Evolutionary conservation across 2,888 invertebrate genomes (phyloP).

Genomic region (Taphrorychus bicolor): DNA sequence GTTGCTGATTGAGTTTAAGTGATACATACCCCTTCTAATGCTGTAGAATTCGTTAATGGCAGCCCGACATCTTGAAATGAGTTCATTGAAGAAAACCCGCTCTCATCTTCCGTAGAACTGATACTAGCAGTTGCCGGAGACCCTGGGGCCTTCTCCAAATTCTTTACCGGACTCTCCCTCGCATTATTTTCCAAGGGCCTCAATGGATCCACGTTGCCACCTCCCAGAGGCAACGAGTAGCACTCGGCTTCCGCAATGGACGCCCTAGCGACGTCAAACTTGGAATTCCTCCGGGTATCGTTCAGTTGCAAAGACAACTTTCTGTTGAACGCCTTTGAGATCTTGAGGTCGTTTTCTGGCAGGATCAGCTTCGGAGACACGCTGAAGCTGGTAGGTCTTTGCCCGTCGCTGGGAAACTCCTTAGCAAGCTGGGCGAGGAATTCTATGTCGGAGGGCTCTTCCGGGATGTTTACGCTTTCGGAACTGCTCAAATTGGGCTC

Average conservation of each 20-base stretch:
- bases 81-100: constrained; percentile 85
- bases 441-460: constrained; percentile 49
- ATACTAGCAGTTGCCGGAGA: constrained; percentile 52
- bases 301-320: constrained; percentile 55
- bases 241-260: constrained; percentile 48
- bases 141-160: constrained; percentile 18
- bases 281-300: constrained; percentile 43
- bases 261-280: constrained; percentile 44
- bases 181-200: not conserved
- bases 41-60: constrained; percentile 61
- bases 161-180: constrained; percentile 5
- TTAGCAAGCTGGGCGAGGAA: constrained; percentile 57
- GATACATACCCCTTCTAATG: constrained; percentile 45
- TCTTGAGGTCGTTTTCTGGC: constrained; percentile 50
- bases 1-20: too few species aligned
- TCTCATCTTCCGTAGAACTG: constrained; percentile 74
- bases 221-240: constrained; percentile 37
- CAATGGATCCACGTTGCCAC: constrained; percentile 4
- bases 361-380: constrained; percentile 53
- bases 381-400: constrained; percentile 54
- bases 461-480: constrained; percentile 9
- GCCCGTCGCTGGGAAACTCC: constrained; percentile 54
- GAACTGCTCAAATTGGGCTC: constrained; percentile 66
- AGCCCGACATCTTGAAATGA: constrained; percentile 84
- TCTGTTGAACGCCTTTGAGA: constrained; percentile 54